phyloP scores from a whole-genome alignment of 2,113 vertebrate species.

The Psilopogon haemacephalus region DNA sequence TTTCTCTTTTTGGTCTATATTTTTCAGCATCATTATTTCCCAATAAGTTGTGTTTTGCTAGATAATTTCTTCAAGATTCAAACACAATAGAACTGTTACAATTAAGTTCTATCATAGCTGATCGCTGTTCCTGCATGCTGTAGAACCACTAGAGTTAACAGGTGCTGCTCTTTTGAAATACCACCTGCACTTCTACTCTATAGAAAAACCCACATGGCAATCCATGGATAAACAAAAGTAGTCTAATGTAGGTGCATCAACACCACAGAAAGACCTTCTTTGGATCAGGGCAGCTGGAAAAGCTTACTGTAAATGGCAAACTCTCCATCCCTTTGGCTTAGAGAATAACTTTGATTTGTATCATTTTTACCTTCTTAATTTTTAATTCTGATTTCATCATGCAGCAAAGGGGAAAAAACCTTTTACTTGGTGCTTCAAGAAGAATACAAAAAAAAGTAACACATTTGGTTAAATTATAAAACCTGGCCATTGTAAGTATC shows the following conservation, averaged over 20 bases:
- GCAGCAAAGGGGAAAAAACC: neutral
- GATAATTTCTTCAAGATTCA: neutral
- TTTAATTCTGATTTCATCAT: neutral
- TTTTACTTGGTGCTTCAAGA: neutral
- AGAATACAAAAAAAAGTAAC: neutral
- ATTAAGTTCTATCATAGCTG: neutral
- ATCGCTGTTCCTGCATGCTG: neutral
- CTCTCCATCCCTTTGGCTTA: neutral
- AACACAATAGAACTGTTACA: neutral
- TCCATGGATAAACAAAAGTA: neutral
- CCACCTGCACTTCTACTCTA: neutral
- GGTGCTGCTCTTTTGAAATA: neutral
- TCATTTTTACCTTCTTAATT: neutral
- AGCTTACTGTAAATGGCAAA: neutral
- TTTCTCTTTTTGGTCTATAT: neutral
- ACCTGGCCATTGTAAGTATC: accelerated
- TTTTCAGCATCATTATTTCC: neutral
- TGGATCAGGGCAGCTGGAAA: neutral
- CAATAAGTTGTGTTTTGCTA: accelerated
- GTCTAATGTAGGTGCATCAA: accelerated
- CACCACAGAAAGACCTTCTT: neutral
- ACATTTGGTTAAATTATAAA: neutral
- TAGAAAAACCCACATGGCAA: accelerated
- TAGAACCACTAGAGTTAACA: too few relatives aligned
- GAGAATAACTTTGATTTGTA: neutral